These are phyloP conservation scores for Ophion ellenae DNA, from an alignment of 2,888 invertebrate species.

Conservation along the genomic window DNA sequence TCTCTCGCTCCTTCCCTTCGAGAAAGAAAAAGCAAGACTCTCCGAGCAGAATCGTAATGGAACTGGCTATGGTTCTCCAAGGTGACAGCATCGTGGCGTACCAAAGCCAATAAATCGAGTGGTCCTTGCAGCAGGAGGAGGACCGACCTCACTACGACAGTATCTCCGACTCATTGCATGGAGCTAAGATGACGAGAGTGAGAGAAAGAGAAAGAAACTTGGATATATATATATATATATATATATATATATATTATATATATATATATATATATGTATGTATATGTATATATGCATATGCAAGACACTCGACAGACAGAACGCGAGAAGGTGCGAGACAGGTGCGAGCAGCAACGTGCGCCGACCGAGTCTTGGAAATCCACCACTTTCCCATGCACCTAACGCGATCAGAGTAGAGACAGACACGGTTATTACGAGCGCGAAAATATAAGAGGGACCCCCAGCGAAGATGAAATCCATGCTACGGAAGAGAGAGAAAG, in stretches of 20 bases:
- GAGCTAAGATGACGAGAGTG: conserved; percentile 73
- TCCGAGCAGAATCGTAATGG: neutral
- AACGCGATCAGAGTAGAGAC: conserved; percentile 46
- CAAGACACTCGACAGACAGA: neutral
- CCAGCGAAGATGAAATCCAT: conserved; percentile 75
- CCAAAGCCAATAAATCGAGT: conserved; percentile 76
- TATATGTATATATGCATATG: neutral
- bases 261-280: neutral
- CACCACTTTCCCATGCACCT: conserved; percentile 76
- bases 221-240: neutral
- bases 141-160: conserved; percentile 8
- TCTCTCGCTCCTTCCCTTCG: neutral
- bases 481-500: neutral
- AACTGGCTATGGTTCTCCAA: neutral
- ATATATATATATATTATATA: neutral
- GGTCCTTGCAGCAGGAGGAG: conserved; percentile 61
- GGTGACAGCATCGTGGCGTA: conserved; percentile 65
- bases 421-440: conserved; percentile 35
- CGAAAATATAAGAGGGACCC: conserved; percentile 75
- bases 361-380: conserved; percentile 65
- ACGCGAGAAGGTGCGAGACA: conserved; percentile 49
- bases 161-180: conserved; percentile 77
- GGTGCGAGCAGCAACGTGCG: conserved; percentile 55
- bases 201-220: conserved; percentile 31
- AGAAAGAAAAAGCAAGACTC: neutral